Evolutionary conservation across 2,888 invertebrate species (phyloP), one percentile per base, ranked within the genome.

Genomic region (Nasonovia ribisnigri): DNA sequence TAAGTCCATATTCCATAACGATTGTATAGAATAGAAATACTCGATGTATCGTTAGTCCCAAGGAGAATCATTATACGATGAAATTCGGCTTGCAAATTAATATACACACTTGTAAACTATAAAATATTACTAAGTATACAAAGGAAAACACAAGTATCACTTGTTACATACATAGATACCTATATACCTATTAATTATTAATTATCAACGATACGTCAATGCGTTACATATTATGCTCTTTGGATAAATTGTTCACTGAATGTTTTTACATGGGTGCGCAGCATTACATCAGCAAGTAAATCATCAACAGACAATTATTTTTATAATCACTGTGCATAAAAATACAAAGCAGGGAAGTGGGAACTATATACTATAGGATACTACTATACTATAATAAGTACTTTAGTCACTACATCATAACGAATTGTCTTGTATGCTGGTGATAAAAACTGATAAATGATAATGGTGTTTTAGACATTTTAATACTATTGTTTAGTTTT

Each of bases 231-330:
- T 67, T 36, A 67, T 36, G 36, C 6, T 67, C 67, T 67, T n/a
- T n/a, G n/a, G 16, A 67, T n/a, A 67, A 67, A 67, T 67, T 16
- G 16, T 67, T 67, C 16, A 67, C 29, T n/a, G n/a, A n/a, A 24
- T 3, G 29, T 26, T 24, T 57, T 0, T 1, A 24, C 2, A 60
- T 26, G 60, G 29, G 10, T 10, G 29, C n/a, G n/a, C 60, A 67
- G n/a, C 4, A n/a, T 67, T 67, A 67, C n/a, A 67, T n/a, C n/a
- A 67, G n/a, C 67, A 67, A 67, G n/a, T 67, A 67, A 67, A 67
- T 67, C 11, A 67, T n/a, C 67, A 67, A 67, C n/a, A 67, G n/a
- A n/a, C n/a, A 67, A n/a, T 67, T 67, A 67, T 67, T 67, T n/a
- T 67, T 67, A 36, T n/a, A 36, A 67, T 67, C 67, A 67, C n/a